phyloP scores from a whole-genome alignment of 2,113 vertebrate genomes.

The Syngnathoides biaculeatus region DNA sequence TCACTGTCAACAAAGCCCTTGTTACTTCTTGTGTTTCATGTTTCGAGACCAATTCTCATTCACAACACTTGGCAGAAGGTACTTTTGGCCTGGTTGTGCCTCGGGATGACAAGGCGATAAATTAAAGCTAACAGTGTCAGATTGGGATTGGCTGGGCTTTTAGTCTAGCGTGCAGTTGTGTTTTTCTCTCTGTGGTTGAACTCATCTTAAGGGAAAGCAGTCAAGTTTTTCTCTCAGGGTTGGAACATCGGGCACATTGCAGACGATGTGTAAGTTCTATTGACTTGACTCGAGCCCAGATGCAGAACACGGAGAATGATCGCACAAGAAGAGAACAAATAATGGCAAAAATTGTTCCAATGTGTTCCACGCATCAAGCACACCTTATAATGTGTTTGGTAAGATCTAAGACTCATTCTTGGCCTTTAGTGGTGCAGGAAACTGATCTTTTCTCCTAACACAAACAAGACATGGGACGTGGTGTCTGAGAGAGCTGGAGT shows the following conservation, averaged over 20 bases:
- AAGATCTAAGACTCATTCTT: slow-evolving; percentile 1
- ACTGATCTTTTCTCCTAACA: background rate
- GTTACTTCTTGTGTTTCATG: background rate
- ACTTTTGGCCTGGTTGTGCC: slow-evolving; percentile 38
- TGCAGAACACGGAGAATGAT: slow-evolving; percentile 42
- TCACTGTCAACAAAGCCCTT: slow-evolving; percentile 23
- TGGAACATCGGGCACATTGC: slow-evolving; percentile 14
- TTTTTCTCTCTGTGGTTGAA: slow-evolving; percentile 10
- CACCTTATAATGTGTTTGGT: background rate
- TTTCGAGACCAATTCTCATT: slow-evolving; percentile 18
- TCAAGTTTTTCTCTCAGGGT: slow-evolving; percentile 20
- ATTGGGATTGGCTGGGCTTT: slow-evolving; percentile 30
- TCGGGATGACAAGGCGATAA: slow-evolving; percentile 45
- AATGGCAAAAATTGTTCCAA: slow-evolving; percentile 16
- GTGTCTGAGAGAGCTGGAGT: background rate
- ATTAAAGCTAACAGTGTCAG: slow-evolving; percentile 45
- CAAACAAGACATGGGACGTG: slow-evolving; percentile 4
- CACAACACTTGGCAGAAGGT: slow-evolving; percentile 41
- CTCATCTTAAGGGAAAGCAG: slow-evolving; percentile 16
- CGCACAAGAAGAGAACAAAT: slow-evolving; percentile 39
- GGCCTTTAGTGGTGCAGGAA: background rate
- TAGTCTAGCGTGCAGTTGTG: slow-evolving; percentile 32
- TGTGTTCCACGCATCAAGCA: slow-evolving; percentile 5
- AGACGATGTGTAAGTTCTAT: background rate
- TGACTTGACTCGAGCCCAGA: background rate